Base-by-base conservation (phyloP, 2,797 vertebrate species). In the Phrynocephalus vlangalii region DNA sequence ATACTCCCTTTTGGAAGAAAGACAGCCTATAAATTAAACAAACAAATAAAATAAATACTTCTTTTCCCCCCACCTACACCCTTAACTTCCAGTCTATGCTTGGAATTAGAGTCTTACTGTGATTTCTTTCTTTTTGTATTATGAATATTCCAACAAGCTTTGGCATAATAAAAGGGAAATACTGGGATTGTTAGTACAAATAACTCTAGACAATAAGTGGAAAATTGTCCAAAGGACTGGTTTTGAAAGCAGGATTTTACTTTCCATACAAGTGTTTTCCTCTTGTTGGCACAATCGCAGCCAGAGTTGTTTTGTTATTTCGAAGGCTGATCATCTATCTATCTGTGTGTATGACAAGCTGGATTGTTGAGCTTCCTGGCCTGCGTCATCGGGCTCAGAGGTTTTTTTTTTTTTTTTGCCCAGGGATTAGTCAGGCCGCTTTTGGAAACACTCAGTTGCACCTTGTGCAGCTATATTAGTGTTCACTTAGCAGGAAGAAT, bases 401-500 rank as follows among this genome's bases (percentile, higher is more conserved):
- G 38, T 44, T 44, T 44, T 44, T 44, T 44, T 3, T 44, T 44
- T 44, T 83, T 93, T 95, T 95, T 95, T 95, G 94, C 91, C 92
- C 86, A 67, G 91, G 90, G 96, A 95, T 95, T 95, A 96, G 95
- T 94, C 93, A 92, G 95, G 94, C 94, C 96, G 94, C 91, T 95
- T 94, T 92, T 94, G 96, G 96, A 85, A 89, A 96, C 94, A 85
- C 97, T 96, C 94, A 70, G 72, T 91, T 92, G 93, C 94, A 95
- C 94, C 95, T 95, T 93, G 84, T 82, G 90, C 96, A 91, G 91
- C 96, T 98, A 98, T 99, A 98, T 97, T 98, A 98, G 95, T 93
- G 16, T 88, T 92, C 87, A 91, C 93, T 96, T 94, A 93, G 95
- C 96, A 94, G 93, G 96, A 94, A 97, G 95, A 96, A 96, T 97